Conservation (phyloP, 2,113 vertebrate species). For the Eurystomus gularis region DNA sequence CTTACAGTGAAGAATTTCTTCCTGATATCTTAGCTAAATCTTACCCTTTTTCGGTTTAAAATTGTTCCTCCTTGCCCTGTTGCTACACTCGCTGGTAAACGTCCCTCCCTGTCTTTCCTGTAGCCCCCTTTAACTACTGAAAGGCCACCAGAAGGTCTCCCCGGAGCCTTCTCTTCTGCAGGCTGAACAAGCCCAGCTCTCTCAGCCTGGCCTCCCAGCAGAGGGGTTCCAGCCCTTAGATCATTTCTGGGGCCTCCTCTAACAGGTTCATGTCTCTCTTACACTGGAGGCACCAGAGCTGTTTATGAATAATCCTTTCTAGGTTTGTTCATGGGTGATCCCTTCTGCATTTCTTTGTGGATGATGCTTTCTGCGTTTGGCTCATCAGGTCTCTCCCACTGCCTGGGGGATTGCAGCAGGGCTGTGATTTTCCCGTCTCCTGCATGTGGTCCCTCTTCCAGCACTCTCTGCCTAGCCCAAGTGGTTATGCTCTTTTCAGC, state of each 20-base stretch:
- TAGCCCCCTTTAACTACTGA: background rate
- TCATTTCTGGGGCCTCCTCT: background rate
- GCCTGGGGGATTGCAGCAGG: background rate
- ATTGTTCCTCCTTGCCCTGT: background rate
- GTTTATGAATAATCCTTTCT: background rate
- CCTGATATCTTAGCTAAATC: background rate
- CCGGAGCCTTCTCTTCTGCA: background rate
- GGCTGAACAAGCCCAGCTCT: background rate
- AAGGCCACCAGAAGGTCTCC: background rate
- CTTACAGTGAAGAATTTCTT: no score
- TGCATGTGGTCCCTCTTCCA: accelerated
- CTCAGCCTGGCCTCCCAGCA: background rate
- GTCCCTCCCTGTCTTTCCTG: background rate
- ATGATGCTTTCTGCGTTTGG: background rate
- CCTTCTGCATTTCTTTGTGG: background rate
- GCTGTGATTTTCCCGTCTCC: background rate
- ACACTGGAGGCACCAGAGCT: background rate
- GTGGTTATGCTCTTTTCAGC: background rate
- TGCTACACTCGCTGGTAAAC: background rate
- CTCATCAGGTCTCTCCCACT: background rate
- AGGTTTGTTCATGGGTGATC: background rate
- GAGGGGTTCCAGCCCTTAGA: background rate
- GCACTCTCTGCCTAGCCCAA: background rate
- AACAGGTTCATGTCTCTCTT: background rate
- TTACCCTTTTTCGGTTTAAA: background rate